Base-by-base conservation (phyloP, 2,113 vertebrate species). In the Muntiacus muntjak region DNA sequence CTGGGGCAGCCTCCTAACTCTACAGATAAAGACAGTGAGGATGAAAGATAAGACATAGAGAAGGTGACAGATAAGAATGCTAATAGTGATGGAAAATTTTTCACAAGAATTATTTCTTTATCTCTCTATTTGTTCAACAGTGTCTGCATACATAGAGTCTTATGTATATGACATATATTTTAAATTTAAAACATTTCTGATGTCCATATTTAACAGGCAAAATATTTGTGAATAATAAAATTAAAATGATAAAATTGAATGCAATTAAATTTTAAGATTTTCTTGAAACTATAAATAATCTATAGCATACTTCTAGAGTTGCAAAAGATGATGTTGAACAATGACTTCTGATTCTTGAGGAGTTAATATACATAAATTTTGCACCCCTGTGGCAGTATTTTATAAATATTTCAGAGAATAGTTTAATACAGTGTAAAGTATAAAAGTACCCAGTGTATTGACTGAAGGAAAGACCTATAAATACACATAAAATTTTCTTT, bases 381-480 rank as follows among this genome's bases (percentile, higher is more conserved):
- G 6, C 87, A 19, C 67, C 5, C 28, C 21, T 95, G 26, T 95
- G 91, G 25, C 23, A 95, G 54, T 47, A 21, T 2, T 2, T 97
- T 93, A 92, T 50, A 96, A 97, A 93, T 87, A 54, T 94, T 97
- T 97, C 50, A 55, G 11, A 85, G 91, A 47, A 62, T 97, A 36
- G 0, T 57, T 40, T 96, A 89, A 87, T 74, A 2, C 85, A 81
- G 1, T 74, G 40, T 96, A 76, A 40, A 64, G 21, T 90, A 87
- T 26, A 78, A 17, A 95, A 82, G 17, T 10, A 14, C 40, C 4
- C 60, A 10, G 7, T 60, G 2, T 30, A 62, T 3, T 78, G 23
- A 67, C 89, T 95, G 57, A 47, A 52, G 36, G 2, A 64, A 83
- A 45, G 7, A 9, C 71, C 17, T 78, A 64, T 60, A 87, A 62